These are phyloP conservation scores for Mastomys coucha DNA, from an alignment of 2,113 vertebrate genomes.

Conservation along the genomic window DNA sequence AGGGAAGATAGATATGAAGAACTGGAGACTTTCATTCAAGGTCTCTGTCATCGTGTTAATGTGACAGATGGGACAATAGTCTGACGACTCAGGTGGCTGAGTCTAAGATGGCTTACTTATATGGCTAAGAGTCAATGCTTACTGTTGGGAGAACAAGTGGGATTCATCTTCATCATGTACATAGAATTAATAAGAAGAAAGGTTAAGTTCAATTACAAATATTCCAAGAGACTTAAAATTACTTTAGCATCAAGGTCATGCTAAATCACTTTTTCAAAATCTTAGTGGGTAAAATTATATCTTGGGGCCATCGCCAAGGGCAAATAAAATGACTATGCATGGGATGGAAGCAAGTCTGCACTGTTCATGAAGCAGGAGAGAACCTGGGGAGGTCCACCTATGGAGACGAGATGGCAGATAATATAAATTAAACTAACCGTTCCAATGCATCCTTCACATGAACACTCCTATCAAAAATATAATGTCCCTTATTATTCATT, in stretches of 20 bases:
- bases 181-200: too few species aligned
- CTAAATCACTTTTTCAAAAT: not conserved
- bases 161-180: rapidly evolving
- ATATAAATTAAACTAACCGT: not conserved
- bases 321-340: not conserved
- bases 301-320: not conserved
- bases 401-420: not conserved
- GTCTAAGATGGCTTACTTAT: not conserved
- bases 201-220: not conserved
- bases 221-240: not conserved
- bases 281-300: not conserved
- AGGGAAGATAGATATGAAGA: not conserved
- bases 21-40: not conserved
- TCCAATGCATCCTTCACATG: not conserved
- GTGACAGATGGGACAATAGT: not conserved
- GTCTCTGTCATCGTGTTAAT: too few species aligned
- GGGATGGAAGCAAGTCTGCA: rapidly evolving
- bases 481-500: not conserved
- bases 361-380: not conserved
- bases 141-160: not conserved
- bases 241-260: not conserved
- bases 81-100: not conserved
- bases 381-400: not conserved
- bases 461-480: not conserved
- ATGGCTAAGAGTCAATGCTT: not conserved